A percentile compares a stretch with the other conserved stretches of the same genome.
These are phyloP conservation scores for Microplitis mediator DNA, from an alignment of 1,140 invertebrate species.

Conservation along the genomic window DNA sequence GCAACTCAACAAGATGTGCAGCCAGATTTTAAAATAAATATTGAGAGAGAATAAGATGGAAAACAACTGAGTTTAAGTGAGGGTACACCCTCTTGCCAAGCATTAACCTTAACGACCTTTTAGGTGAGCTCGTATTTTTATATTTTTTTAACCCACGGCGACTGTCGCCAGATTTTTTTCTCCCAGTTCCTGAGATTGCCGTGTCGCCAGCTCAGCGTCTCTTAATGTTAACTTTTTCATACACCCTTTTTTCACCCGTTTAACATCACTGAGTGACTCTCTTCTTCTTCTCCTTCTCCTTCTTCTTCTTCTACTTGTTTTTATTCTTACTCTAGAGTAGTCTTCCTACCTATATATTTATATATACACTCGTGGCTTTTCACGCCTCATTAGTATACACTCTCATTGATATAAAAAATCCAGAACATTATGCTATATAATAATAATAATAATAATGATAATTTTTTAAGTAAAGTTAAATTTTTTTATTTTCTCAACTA, in stretches of 20 bases:
- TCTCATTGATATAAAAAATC: no score
- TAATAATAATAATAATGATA: not conserved
- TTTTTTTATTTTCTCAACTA: not conserved
- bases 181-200: slow-evolving; percentile 49
- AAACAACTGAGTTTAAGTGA: not conserved
- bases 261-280: not conserved
- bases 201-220: slow-evolving; percentile 53
- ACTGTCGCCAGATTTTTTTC: slow-evolving; percentile 39
- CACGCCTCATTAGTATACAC: no score
- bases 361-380: no score
- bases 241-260: slow-evolving; percentile 8
- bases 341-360: no score
- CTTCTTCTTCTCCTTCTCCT: not conserved
- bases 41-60: not conserved
- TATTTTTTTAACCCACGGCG: not conserved
- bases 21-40: no score
- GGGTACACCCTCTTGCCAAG: slow-evolving; percentile 33
- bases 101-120: slow-evolving; percentile 60
- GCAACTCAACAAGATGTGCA: no score
- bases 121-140: slow-evolving; percentile 38
- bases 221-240: slow-evolving; percentile 53
- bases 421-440: not conserved
- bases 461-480: not conserved
- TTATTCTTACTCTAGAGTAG: not conserved
- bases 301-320: not conserved